Evolutionary conservation across 2,888 invertebrate genomes (phyloP), one percentile per base, ranked within the genome.

Genomic region (Elaeidobius kamerunicus): DNA sequence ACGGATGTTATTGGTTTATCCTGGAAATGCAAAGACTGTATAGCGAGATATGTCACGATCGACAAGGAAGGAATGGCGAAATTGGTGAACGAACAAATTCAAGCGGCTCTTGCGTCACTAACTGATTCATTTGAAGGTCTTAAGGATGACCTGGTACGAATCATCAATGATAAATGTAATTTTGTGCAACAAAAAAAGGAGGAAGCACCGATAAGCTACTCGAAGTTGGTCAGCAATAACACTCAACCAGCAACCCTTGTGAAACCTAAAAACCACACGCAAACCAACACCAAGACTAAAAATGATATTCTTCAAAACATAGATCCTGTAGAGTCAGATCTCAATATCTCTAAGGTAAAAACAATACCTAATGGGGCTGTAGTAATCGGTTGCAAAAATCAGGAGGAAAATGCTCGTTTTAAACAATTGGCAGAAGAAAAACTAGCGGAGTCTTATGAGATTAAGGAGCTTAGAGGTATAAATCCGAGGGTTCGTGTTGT

Each of bases 361-460:
- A n/a, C 12, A 6, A 12, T 32, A 7, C 14, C 7, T 17, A 30
- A 42, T 12, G 42, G 28, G 7, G 30, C 17, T 5, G 11, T 42
- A 7, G 5, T 42, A 15, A 18, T 42, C 2, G 42, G 27, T 23
- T 42, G 42, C 16, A 42, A 42, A 28, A 44, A 44, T 16, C 9
- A 15, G 2, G 44, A 44, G 18, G 32, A 44, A 28, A 44, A 14
- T 6, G n/a, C 2, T 11, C 3, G 15, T 12, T 44, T 44, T 27
- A 44, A 44, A 16, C 9, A 17, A 4, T 18, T 34, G 2, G 44
- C 44, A 2, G 32, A 44, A 32, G 4, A 34, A 14, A 30, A 44
- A 27, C 14, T 44, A 3, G 27, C 34, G 11, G 32, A 34, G 6
- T 3, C 35, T 4, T 35, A 35, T 35, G 35, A 35, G 11, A 7